phyloP scores from a whole-genome alignment of 2,888 invertebrate genomes.

The Lithophane socia region DNA sequence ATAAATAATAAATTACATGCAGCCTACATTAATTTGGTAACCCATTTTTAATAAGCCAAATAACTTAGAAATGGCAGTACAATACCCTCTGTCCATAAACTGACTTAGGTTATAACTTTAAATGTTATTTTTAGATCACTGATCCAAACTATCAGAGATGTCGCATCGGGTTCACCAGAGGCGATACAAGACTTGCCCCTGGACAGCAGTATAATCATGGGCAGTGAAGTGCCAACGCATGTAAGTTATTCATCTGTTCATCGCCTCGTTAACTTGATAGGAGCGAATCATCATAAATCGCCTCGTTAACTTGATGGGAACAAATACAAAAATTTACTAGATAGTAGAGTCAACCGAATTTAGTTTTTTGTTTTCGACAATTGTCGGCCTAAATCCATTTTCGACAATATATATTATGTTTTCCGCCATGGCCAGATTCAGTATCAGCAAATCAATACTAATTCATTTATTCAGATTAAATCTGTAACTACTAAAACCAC shows the following conservation, averaged over 20 bases:
- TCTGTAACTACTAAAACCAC: too few species aligned
- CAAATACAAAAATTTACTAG: background rate
- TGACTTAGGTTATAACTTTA: background rate
- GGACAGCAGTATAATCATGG: slow-evolving; percentile 74
- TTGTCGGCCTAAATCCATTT: too few species aligned
- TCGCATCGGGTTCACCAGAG: slow-evolving; percentile 79
- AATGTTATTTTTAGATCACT: slow-evolving; percentile 73
- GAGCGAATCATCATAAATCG: too few species aligned
- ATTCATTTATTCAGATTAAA: too few species aligned
- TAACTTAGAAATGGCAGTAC: too few species aligned
- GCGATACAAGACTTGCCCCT: slow-evolving; percentile 84
- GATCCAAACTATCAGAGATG: slow-evolving; percentile 83
- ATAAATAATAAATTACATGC: background rate
- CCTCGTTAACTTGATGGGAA: background rate
- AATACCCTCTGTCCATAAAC: too few species aligned
- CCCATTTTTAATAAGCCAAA: background rate
- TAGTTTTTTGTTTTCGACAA: too few species aligned
- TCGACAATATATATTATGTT: too few species aligned
- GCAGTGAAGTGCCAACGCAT: slow-evolving; percentile 83
- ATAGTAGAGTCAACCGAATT: too few species aligned
- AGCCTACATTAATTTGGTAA: background rate
- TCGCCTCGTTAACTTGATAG: background rate
- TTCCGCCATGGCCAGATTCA: too few species aligned
- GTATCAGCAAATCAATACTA: too few species aligned
- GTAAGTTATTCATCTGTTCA: slow-evolving; percentile 71